Evolutionary conservation across 2,797 vertebrate species (phyloP), one percentile per base, ranked within the genome.

Genomic region (Parauchenoglanis punctatus): DNA sequence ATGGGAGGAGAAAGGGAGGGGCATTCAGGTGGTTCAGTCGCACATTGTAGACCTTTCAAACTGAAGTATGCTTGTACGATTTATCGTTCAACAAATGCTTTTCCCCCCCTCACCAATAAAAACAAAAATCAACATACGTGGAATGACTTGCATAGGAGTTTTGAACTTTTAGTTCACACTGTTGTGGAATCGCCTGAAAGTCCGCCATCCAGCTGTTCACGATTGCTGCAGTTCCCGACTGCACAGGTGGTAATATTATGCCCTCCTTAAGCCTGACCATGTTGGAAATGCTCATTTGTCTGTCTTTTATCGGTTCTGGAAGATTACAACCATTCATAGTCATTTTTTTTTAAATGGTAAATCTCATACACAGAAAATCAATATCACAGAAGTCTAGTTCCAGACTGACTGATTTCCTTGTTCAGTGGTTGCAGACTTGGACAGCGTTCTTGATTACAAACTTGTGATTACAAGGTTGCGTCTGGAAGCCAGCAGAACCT

Each of bases 361-460:
- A 61, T 81, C 2, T 5, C 17, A 59, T 61, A 58, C 12, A 28
- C 44, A 67, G 15, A 65, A 82, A 65, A 49, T 81, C 35, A 44
- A 61, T 58, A 20, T 54, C 80, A 49, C 40, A 52, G 23, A 67
- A 65, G 25, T 7, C 44, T 31, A 28, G 4, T 49, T 65, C 80
- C 13, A 82, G 81, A 83, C 44, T 35, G 28, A 83, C 20, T 86
- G 80, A 89, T 87, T 82, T 31, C 85, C 46, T 77, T 86, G 70
- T 73, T 85, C 83, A 82, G 63, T 49, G 44, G 67, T 67, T 90
- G 75, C 85, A 83, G 65, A 87, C 61, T 87, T 86, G 67, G 87
- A 31, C 75, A 56, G 35, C n/a, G 75, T 28, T n/a, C 68, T 80
- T 89, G 87, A 91, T 88, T 90, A 88, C 82, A 88, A 83, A 88